Evolutionary conservation across 1,140 invertebrate genomes (phyloP).

Genomic region (Zaprionus vittiger): DNA sequence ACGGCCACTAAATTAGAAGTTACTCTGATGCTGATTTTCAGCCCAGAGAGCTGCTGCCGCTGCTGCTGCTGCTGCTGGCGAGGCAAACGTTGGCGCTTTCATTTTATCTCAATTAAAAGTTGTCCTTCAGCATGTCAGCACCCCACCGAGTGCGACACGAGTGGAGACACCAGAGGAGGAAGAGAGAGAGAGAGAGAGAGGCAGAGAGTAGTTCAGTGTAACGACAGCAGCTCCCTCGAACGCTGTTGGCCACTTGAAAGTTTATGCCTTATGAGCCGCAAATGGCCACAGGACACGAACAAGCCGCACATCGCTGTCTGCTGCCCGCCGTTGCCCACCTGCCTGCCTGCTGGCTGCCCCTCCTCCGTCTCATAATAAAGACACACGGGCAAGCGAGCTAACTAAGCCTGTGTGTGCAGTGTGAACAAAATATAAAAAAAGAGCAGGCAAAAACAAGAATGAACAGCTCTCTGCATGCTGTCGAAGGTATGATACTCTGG

Average conservation of each 20-base stretch:
- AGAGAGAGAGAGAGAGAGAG: no score
- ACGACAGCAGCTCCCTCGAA: slow-evolving; percentile 2
- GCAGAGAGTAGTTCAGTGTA: slow-evolving; percentile 15
- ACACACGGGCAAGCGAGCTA: slow-evolving; percentile 59
- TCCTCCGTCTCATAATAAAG: slow-evolving; percentile 60
- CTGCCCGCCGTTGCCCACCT: not conserved
- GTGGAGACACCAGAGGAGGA: not conserved
- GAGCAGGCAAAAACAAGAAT: slow-evolving; percentile 11
- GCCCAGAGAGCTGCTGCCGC: slow-evolving; percentile 24
- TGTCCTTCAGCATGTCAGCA: slow-evolving; percentile 79
- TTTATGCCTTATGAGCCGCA: slow-evolving; percentile 83
- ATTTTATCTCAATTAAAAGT: slow-evolving; percentile 83
- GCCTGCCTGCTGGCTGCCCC: not conserved
- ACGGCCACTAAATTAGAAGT: slow-evolving; percentile 81
- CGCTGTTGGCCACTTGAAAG: slow-evolving; percentile 78
- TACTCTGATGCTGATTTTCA: slow-evolving; percentile 78
- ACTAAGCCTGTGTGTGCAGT: slow-evolving; percentile 56
- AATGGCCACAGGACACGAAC: slow-evolving; percentile 78
- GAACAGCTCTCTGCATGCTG: not conserved
- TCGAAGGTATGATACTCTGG: not conserved
- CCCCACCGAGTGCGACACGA: slow-evolving; percentile 9
- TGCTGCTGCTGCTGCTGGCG: not conserved
- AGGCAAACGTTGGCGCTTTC: slow-evolving; percentile 33
- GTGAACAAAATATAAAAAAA: slow-evolving; percentile 21
- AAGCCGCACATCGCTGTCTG: slow-evolving; percentile 16